These are phyloP conservation scores for Empis livida DNA, from an alignment of 2,888 invertebrate genomes.

Conservation along the genomic window DNA sequence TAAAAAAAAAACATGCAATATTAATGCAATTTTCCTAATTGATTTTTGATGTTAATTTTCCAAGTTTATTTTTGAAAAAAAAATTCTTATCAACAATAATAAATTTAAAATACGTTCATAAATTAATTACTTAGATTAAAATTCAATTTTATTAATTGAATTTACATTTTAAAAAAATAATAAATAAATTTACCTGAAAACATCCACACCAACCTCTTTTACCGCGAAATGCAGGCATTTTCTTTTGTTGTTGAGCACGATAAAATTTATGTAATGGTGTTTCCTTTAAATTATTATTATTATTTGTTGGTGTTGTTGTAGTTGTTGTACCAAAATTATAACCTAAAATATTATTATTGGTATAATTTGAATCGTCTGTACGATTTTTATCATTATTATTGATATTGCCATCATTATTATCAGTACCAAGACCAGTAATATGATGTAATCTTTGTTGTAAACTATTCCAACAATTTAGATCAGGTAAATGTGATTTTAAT, in stretches of 20 bases:
- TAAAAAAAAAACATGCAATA: too few species aligned
- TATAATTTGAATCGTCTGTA: constrained; percentile 25
- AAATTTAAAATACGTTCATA: too few species aligned
- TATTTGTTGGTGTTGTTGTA: constrained; percentile 8
- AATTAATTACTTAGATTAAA: constrained; percentile 11
- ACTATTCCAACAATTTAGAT: constrained; percentile 35
- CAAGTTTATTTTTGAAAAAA: too few species aligned
- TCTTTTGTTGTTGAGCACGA: constrained; percentile 33
- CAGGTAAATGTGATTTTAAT: constrained; percentile 54
- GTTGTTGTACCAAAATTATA: constrained; percentile 24
- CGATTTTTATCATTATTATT: constrained; percentile 17
- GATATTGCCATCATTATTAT: constrained; percentile 16
- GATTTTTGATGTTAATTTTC: too few species aligned
- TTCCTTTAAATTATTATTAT: constrained; percentile 18
- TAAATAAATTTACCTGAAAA: constrained; percentile 52
- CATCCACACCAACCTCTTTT: constrained; percentile 64
- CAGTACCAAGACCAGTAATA: constrained; percentile 14
- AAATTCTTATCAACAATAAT: too few species aligned
- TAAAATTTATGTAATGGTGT: constrained; percentile 36
- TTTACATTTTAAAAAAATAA: background rate
- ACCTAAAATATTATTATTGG: constrained; percentile 33
- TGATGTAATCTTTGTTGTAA: constrained; percentile 27
- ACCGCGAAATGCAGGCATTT: constrained; percentile 52
- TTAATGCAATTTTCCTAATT: too few species aligned
- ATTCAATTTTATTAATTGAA: constrained; percentile 15